Evolutionary conservation across 1,140 invertebrate species (phyloP), one percentile per base, ranked within the genome.

Genomic region (Triops longicaudatus): DNA sequence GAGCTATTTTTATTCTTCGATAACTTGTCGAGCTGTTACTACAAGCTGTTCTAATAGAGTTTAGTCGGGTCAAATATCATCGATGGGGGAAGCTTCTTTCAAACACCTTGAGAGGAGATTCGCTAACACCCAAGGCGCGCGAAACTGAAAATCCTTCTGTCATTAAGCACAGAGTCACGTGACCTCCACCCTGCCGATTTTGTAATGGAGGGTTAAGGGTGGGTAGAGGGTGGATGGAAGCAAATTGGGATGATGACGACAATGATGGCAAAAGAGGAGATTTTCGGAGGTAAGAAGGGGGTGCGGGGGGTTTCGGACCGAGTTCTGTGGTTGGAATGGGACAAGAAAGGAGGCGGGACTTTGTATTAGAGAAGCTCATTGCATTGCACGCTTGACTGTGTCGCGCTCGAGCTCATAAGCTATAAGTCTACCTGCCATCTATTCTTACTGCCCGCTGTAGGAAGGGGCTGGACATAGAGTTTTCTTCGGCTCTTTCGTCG

Each of bases 371-470:
- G 50, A 63, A 63, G 50, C 50, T 63, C 50, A 63, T 63, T 63
- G 50, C n/a, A 63, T 63, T 63, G n/a, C 50, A 63, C 50, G 50
- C 50, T 63, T 63, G 17, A 63, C 50, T 63, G 50, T 63, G 50
- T 63, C 50, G 50, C 50, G 50, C 50, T 63, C 14, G 50, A 63
- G 50, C 50, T 14, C 50, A 63, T 63, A 63, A 63, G 50, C 50
- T 63, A 22, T 63, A 63, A 63, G 50, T 37, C 50, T 63, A 63
- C 50, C 50, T 63, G 50, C 50, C 50, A 22, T 63, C 50, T 63
- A 63, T 63, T 63, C 50, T 63, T 63, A 63, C 17, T 63, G 50
- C 50, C 50, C 50, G 17, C 17, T 14, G 10, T 63, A n/a, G 14
- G 50, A 63, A 22, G 50, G 50, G 50, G 50, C 50, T 63, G 50